Conservation (phyloP, 2,797 vertebrate genomes). For the Pogoniulus pusillus region DNA sequence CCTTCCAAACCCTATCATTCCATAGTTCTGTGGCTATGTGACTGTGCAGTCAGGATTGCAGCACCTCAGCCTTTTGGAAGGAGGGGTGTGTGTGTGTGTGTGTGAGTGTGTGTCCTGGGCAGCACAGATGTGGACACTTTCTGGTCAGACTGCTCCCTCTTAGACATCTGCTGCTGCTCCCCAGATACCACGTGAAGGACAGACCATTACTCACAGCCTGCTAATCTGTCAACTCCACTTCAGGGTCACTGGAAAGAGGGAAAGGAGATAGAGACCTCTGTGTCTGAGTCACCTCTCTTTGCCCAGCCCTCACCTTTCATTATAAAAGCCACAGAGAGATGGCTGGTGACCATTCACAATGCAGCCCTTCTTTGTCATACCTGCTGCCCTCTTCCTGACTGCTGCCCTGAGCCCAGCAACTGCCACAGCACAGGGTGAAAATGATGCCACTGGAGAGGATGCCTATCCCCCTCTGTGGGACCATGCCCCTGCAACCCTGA, state of each 20-base stretch:
- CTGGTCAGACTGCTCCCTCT: not conserved
- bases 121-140: not conserved
- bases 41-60: not conserved
- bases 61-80: not conserved
- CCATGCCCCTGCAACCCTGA: constrained; percentile 55
- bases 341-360: not conserved
- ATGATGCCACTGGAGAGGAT: not conserved
- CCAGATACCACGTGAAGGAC: not conserved
- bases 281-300: not conserved
- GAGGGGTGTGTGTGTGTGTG: accelerated
- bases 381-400: not conserved
- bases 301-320: not conserved
- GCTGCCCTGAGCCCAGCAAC: not conserved
- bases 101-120: accelerated
- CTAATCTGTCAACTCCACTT: not conserved
- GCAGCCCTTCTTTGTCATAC: not conserved
- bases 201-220: not conserved
- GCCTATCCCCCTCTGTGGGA: constrained; percentile 79
- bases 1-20: too few species aligned
- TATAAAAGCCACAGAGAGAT: constrained; percentile 43
- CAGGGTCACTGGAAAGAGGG: not conserved
- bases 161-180: not conserved
- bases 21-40: accelerated
- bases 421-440: accelerated
- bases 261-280: not conserved